Evolutionary conservation across 2,797 vertebrate genomes (phyloP).

Genomic region (Alosa sapidissima): DNA sequence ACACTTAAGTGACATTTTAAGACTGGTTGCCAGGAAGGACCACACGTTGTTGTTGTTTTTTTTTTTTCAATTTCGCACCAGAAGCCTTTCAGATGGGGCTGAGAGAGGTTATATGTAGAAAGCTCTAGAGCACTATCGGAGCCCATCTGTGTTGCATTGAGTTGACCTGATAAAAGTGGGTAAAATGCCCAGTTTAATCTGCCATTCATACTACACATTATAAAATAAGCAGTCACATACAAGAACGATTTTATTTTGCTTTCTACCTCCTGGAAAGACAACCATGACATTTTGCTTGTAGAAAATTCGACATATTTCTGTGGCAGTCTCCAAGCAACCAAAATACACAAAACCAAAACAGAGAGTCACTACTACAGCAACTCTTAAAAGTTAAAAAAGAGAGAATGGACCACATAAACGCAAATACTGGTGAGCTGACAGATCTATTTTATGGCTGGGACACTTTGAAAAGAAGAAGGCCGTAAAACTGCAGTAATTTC

Average conservation of each 20-base stretch:
- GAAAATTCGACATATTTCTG: constrained; percentile 1
- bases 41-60: neutral
- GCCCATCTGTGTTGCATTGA: constrained; percentile 7
- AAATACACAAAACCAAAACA: constrained; percentile 18
- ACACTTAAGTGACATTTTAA: constrained; percentile 33
- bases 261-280: neutral
- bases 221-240: neutral
- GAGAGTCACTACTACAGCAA: neutral
- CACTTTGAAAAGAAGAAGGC: constrained; percentile 31
- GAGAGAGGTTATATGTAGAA: neutral
- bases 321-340: constrained; percentile 4
- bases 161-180: neutral
- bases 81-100: neutral
- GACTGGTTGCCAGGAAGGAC: constrained; percentile 22
- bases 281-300: neutral
- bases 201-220: constrained; percentile 7
- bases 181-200: neutral
- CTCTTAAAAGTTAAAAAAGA: neutral
- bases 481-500: constrained; percentile 39
- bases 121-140: neutral
- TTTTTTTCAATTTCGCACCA: neutral
- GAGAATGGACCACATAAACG: neutral
- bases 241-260: neutral
- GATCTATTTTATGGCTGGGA: neutral
- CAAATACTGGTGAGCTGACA: neutral